Conservation (phyloP, 2,888 invertebrate genomes). For the Athetis lepigone region DNA sequence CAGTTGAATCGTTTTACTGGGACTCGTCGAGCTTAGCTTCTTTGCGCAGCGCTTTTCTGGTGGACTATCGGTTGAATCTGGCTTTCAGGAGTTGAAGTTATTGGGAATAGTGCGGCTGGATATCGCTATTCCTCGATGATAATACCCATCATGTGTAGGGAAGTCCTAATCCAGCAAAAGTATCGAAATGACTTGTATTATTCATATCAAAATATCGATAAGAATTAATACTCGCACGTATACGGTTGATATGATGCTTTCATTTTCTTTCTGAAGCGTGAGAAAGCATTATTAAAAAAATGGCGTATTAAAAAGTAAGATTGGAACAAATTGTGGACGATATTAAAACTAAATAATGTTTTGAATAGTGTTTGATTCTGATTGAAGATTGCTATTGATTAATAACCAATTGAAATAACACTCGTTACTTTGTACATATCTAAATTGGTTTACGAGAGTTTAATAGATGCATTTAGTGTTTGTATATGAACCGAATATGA, state of each 20-base stretch:
- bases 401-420: constrained; percentile 38
- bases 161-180: constrained; percentile 24
- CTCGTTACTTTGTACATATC: constrained; percentile 36
- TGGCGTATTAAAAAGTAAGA: constrained; percentile 53
- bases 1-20: no score
- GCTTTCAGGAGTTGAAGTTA: no score
- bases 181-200: constrained; percentile 23
- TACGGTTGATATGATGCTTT: constrained; percentile 60
- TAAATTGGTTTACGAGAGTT: constrained; percentile 48
- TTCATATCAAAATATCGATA: constrained; percentile 26
- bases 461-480: constrained; percentile 43
- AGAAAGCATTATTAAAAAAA: constrained; percentile 55
- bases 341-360: constrained; percentile 45
- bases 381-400: constrained; percentile 50
- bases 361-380: constrained; percentile 54
- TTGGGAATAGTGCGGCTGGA: no score
- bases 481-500: constrained; percentile 36
- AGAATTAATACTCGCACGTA: background rate
- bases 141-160: no score
- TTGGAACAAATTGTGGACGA: constrained; percentile 55
- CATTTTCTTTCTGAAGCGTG: constrained; percentile 67
- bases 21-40: no score
- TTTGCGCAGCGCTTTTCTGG: no score
- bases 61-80: no score
- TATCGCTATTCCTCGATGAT: no score